A percentile compares a stretch with the other conserved stretches of the same genome.
Evolutionary conservation across 2,113 vertebrate genomes (phyloP).

Genomic region (Protobothrops flavoviridis): DNA sequence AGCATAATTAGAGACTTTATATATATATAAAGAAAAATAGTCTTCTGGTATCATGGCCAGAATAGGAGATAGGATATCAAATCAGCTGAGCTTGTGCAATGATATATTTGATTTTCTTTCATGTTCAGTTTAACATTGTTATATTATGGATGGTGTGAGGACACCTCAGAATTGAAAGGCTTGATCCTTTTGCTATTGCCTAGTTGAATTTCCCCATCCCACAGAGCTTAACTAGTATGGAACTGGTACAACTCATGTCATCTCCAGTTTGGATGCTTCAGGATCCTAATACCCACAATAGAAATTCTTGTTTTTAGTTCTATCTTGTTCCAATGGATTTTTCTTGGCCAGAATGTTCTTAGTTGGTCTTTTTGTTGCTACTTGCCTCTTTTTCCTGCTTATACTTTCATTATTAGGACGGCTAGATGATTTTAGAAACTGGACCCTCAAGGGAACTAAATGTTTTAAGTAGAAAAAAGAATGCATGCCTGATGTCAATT

Average conservation of each 20-base stretch:
- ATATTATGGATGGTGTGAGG: background rate
- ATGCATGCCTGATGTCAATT: background rate
- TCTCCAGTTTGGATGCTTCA: background rate
- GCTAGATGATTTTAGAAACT: background rate
- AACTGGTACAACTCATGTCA: background rate
- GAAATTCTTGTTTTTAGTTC: background rate
- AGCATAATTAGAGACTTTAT: no score
- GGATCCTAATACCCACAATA: background rate
- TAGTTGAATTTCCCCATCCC: background rate
- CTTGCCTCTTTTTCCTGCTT: background rate
- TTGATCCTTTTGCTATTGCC: background rate
- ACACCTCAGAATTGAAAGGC: background rate
- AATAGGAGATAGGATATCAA: no score
- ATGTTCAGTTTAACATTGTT: background rate
- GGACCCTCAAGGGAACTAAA: background rate
- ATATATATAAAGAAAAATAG: conserved; percentile 22
- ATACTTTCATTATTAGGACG: background rate
- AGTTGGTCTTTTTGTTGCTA: background rate
- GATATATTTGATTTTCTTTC: background rate
- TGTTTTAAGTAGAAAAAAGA: background rate
- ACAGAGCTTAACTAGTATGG: background rate
- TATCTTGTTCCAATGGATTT: background rate
- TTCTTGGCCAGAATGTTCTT: background rate
- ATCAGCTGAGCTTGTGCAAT: no score
- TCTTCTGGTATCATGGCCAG: background rate